These are phyloP conservation scores for Muscicapa comitata DNA, from an alignment of 2,797 vertebrate species.

Conservation along the genomic window DNA sequence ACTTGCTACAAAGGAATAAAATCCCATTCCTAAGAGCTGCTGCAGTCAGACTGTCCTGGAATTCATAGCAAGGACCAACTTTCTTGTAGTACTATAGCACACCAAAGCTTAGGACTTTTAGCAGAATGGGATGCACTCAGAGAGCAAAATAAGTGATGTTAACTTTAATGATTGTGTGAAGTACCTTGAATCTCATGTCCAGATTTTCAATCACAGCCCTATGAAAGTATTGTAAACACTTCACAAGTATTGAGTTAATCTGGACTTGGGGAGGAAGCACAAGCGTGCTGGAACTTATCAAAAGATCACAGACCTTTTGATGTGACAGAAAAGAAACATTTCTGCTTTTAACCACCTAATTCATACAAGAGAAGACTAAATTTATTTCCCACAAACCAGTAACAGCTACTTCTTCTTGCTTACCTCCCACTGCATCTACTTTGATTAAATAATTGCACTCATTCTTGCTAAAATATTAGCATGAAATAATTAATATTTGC, in stretches of 20 bases:
- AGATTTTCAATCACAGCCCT: background rate
- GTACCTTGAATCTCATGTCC: background rate
- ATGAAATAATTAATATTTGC: slow-evolving; percentile 15
- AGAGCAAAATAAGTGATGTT: background rate
- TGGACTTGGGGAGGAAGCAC: background rate
- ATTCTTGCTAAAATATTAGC: slow-evolving; percentile 18
- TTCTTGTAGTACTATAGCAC: background rate
- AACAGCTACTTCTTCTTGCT: background rate
- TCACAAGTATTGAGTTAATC: background rate
- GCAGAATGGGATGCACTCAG: background rate
- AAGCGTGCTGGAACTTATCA: background rate
- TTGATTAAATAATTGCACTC: slow-evolving; percentile 10
- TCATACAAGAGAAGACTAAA: background rate
- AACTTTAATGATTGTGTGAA: background rate
- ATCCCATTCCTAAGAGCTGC: background rate
- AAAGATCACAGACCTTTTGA: background rate
- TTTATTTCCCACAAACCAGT: background rate
- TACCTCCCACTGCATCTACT: background rate
- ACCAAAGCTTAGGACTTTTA: background rate
- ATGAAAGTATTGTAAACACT: background rate
- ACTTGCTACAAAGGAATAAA: background rate
- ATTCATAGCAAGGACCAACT: background rate
- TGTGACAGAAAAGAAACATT: background rate
- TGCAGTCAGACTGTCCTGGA: background rate
- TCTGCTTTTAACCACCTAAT: background rate